A percentile compares a stretch with the other conserved stretches of the same genome.
phyloP scores from a whole-genome alignment of 2,797 vertebrate species.

The Astyanax mexicanus region DNA sequence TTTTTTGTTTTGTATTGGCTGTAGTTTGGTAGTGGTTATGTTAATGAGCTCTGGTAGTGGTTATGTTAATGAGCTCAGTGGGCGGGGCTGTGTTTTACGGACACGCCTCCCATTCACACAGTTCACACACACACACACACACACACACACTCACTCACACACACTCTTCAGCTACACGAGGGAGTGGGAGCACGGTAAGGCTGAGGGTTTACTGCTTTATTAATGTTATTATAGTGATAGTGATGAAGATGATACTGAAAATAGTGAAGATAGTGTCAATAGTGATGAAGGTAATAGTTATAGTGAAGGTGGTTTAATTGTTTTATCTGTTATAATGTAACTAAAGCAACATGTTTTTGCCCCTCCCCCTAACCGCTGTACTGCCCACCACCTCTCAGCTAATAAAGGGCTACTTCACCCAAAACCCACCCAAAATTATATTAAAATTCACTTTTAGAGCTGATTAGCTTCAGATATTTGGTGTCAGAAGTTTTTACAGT shows the following conservation, averaged over 20 bases:
- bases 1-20: too few relatives aligned
- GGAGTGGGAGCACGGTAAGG: background rate
- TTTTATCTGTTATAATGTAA: too few relatives aligned
- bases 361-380: background rate
- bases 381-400: background rate
- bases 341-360: background rate
- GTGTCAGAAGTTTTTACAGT: background rate
- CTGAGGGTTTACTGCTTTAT: background rate
- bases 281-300: too few relatives aligned
- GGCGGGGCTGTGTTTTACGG: background rate
- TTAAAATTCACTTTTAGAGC: too few relatives aligned
- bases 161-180: too few relatives aligned
- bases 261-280: background rate
- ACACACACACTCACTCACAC: background rate
- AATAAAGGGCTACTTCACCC: background rate
- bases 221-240: too few relatives aligned
- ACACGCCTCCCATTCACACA: background rate
- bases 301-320: too few relatives aligned
- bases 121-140: background rate
- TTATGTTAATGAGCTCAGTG: background rate
- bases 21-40: too few relatives aligned
- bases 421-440: too few relatives aligned
- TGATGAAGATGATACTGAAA: background rate
- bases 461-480: background rate
- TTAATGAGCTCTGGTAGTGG: too few relatives aligned